Evolutionary conservation across 2,113 vertebrate genomes (phyloP).

Genomic region (Lucifuga dentata): DNA sequence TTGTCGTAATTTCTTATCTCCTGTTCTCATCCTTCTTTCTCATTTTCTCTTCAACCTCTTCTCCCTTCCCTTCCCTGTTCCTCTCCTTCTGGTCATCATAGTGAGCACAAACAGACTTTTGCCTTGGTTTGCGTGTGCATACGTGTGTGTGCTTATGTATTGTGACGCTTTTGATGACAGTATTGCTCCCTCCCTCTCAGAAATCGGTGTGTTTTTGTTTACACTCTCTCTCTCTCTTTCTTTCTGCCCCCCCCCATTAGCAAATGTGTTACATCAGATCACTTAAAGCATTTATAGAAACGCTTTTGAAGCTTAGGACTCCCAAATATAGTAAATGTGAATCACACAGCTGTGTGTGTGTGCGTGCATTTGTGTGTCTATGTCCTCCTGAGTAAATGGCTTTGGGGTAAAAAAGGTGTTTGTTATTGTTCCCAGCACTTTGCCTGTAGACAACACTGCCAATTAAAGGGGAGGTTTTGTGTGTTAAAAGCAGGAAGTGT

Average conservation of each 20-base stretch:
- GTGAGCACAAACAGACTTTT: constrained; percentile 46
- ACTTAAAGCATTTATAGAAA: constrained; percentile 73
- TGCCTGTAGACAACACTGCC: constrained; percentile 73
- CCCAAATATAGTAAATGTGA: constrained; percentile 80
- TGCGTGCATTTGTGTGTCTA: constrained; percentile 36
- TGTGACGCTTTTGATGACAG: constrained; percentile 13
- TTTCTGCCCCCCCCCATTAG: constrained; percentile 45
- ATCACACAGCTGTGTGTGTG: constrained; percentile 54
- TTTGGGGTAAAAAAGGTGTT: constrained; percentile 77
- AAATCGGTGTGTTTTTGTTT: constrained; percentile 64
- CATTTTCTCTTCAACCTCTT: neutral
- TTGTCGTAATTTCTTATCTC: neutral
- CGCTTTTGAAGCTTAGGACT: constrained; percentile 76
- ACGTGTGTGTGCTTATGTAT: neutral
- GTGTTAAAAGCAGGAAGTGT: constrained; percentile 79
- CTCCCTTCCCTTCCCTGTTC: neutral
- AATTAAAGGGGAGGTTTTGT: constrained; percentile 81
- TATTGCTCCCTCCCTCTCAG: constrained; percentile 26
- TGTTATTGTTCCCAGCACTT: constrained; percentile 81
- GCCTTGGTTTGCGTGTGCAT: constrained; percentile 1
- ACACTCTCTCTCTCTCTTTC: constrained; percentile 29
- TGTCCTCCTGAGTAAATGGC: constrained; percentile 68
- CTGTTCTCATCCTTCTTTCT: neutral
- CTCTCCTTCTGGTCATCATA: neutral
- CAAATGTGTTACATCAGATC: constrained; percentile 71